Base-by-base conservation (phyloP, 2,888 invertebrate genomes). In the Xestobium rufovillosum region DNA sequence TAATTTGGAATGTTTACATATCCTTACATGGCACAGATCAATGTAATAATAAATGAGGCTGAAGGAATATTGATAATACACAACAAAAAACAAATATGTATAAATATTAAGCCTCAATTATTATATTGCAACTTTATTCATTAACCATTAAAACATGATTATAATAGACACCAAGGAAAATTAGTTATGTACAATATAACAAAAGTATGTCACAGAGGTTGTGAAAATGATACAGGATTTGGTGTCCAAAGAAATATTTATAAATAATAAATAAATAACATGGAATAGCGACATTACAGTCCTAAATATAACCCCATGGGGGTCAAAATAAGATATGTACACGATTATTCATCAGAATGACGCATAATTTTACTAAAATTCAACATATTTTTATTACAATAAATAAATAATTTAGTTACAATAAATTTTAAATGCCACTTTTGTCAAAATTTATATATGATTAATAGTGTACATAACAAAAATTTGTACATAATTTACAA, bases 191-290 rank as follows among this genome's bases (percentile, higher is more conserved):
- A 36, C 15, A 40, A 31, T 38, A 41, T 33, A 31, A 17, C 4
- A 28, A 29, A 11, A 28, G 19, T 8, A 19, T n/a, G 6, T n/a
- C n/a, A n/a, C n/a, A n/a, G n/a, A n/a, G n/a, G n/a, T n/a, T 15
- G 33, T 29, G 28, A 10, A 28, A 39, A 30, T 33, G 25, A 28
- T 15, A 6, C 15, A 25, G 9, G 16, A 34, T 37, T 17, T 40
- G 46, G 43, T 42, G 46, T 10, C 23, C 25, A 30, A 28, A 23
- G 14, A 41, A 39, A 40, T 53, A 55, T 55, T 54, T 53, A 56
- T 51, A 59, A 57, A 56, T n/a, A 61, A 61, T 60, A 61, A 61
- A 61, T 62, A 62, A 60, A 47, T 57, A 57, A 58, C 59, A 52
- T 60, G 59, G 56, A 59, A 52, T 55, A 54, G 55, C 54, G 54